Evolutionary conservation across 2,888 invertebrate genomes (phyloP).

Genomic region (Eledona agricola): DNA sequence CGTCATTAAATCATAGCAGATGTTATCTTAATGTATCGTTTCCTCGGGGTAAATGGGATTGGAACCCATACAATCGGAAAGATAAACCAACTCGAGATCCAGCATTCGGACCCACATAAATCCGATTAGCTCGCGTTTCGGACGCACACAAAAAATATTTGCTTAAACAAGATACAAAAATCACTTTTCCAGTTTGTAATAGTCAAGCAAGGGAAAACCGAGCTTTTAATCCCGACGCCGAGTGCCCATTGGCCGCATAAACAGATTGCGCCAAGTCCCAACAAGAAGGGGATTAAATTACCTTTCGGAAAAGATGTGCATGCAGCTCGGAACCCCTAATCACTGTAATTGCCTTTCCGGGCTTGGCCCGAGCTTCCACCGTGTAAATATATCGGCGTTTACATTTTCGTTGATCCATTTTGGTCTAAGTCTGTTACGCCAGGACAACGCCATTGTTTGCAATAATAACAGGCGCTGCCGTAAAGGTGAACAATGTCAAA

Average conservation of each 20-base stretch:
- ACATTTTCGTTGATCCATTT: conserved; percentile 9
- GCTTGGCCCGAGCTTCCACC: conserved; percentile 3
- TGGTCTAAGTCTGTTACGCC: conserved; percentile 1
- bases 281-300: conserved; percentile 15
- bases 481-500: conserved; percentile 14
- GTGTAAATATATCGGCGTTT: conserved; percentile 12
- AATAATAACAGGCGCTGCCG: conserved; percentile 8
- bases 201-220: no score
- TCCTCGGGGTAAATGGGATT: conserved; percentile 37
- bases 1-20: conserved; percentile 37
- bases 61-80: conserved; percentile 30
- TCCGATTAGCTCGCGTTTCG: conserved; percentile 19
- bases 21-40: conserved; percentile 39
- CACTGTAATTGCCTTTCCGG: conserved; percentile 17
- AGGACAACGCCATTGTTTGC: conserved; percentile 10
- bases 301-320: conserved; percentile 9
- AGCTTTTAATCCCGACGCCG: no score
- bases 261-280: conserved; percentile 14
- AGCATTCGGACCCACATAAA: conserved; percentile 19
- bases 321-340: conserved; percentile 17
- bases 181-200: no score
- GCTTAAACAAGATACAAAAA: no score
- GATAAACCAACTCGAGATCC: conserved; percentile 33
- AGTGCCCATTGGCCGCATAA: conserved; percentile 7
- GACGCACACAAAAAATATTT: no score